These are phyloP conservation scores for Eremobia ochroleuca DNA, from an alignment of 2,888 invertebrate species.

Conservation along the genomic window DNA sequence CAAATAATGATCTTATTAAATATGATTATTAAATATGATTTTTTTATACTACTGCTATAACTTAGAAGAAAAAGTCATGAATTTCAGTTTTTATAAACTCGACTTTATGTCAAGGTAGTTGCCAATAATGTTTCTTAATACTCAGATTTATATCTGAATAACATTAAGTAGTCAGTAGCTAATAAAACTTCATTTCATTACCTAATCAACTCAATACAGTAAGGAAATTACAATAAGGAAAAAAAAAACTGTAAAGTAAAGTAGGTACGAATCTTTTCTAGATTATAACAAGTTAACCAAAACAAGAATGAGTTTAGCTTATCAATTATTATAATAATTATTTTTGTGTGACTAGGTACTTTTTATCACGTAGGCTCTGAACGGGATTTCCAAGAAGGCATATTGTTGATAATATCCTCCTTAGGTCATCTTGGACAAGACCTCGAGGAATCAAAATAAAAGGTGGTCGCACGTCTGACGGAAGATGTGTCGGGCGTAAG, in stretches of 20 bases:
- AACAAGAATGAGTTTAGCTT: background rate
- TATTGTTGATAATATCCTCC: conserved; percentile 17
- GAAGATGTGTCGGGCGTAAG: background rate
- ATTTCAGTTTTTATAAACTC: background rate
- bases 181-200: background rate
- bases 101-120: background rate
- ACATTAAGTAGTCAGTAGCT: too few species aligned
- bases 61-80: too few species aligned
- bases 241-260: background rate
- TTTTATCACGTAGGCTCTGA: conserved; percentile 11
- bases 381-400: conserved; percentile 20
- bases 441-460: background rate
- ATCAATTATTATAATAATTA: background rate
- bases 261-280: background rate
- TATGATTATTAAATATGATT: too few species aligned
- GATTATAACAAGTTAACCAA: background rate
- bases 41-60: background rate
- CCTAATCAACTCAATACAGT: background rate
- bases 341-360: background rate
- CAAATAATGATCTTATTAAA: background rate
- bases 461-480: background rate
- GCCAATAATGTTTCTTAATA: background rate
- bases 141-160: background rate
- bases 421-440: background rate
- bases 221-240: background rate